Evolutionary conservation across 2,797 vertebrate species (phyloP).

Genomic region (Microchirus variegatus): DNA sequence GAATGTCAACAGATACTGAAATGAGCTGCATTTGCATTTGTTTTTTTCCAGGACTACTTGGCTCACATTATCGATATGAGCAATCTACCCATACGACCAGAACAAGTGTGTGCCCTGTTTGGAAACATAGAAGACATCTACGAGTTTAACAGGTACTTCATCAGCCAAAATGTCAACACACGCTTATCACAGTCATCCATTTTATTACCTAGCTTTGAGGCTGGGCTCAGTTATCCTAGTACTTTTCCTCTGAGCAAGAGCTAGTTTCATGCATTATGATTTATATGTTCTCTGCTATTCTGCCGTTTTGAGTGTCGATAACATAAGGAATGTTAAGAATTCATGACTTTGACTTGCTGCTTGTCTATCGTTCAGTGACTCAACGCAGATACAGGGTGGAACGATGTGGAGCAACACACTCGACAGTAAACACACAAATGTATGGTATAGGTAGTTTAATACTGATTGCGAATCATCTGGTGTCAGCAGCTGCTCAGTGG

Average conservation of each 20-base stretch:
- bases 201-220: background rate
- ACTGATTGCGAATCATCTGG: conserved; percentile 52
- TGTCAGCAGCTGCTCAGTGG: conserved; percentile 44
- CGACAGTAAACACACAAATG: conserved; percentile 2
- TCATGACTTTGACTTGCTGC: background rate
- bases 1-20: conserved; percentile 6
- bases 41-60: conserved; percentile 89
- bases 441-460: conserved; percentile 32
- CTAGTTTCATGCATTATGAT: too few species aligned
- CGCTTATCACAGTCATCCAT: background rate
- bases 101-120: conserved; percentile 94
- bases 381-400: conserved; percentile 9
- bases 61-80: conserved; percentile 91
- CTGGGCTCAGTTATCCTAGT: background rate
- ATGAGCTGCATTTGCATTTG: conserved; percentile 11
- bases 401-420: background rate
- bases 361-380: conserved; percentile 15
- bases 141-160: conserved; percentile 91
- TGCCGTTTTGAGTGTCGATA: conserved; percentile 4
- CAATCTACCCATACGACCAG: conserved; percentile 88
- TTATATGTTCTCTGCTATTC: background rate
- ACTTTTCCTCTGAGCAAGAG: background rate
- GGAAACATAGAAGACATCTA: conserved; percentile 99
- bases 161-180: background rate
- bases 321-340: conserved; percentile 22